These are phyloP conservation scores for Leptinotarsa rubiginosa DNA, from an alignment of 2,888 invertebrate species.

Conservation along the genomic window DNA sequence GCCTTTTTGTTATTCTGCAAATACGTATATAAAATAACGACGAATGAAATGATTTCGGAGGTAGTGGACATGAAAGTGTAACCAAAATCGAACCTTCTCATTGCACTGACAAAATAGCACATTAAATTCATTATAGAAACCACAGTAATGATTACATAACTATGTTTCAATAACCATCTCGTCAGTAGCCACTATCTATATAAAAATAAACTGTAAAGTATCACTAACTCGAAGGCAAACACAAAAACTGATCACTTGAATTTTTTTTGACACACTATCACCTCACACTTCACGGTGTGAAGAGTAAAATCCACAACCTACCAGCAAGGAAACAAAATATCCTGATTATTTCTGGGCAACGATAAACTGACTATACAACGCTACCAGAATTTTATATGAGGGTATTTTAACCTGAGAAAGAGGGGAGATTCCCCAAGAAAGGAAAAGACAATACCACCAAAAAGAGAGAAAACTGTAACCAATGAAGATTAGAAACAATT, in stretches of 20 bases:
- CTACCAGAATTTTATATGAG: constrained; percentile 54
- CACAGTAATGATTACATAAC: too few species aligned
- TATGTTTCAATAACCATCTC: not conserved
- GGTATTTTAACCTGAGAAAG: constrained; percentile 26
- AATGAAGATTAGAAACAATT: constrained; percentile 54
- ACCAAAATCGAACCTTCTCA: too few species aligned
- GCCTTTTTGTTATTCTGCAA: too few species aligned
- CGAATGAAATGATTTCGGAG: too few species aligned
- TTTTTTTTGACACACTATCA: not conserved
- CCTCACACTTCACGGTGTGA: constrained; percentile 4
- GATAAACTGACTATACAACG: constrained; percentile 47
- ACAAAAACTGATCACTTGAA: constrained; percentile 3
- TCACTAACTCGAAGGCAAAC: not conserved
- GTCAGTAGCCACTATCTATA: not conserved
- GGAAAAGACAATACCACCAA: constrained; percentile 49
- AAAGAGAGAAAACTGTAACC: constrained; percentile 55
- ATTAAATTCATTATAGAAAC: too few species aligned
- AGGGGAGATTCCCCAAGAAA: constrained; percentile 37
- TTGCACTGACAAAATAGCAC: too few species aligned
- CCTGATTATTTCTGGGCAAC: constrained; percentile 45
- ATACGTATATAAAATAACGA: too few species aligned
- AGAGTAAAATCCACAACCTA: constrained; percentile 46
- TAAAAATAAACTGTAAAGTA: too few species aligned
- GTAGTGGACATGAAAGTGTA: too few species aligned
- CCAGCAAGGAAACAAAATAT: constrained; percentile 51